Evolutionary conservation across 2,888 invertebrate genomes (phyloP), one percentile per base, ranked within the genome.

Genomic region (Alloplasta piceator): DNA sequence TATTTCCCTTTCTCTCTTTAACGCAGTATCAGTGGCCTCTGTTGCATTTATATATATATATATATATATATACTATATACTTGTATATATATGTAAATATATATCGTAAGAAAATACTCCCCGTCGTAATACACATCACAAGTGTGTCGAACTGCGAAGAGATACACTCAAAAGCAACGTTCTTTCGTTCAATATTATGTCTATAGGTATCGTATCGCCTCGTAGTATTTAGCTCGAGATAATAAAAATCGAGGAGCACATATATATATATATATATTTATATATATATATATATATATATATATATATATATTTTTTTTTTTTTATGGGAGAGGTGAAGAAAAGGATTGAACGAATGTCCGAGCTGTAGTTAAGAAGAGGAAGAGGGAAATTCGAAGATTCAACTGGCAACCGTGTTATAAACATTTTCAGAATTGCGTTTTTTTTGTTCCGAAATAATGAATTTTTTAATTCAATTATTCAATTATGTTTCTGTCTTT

Each of bases 91-190:
- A 16, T 41, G 26, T 56, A 14, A 5, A 10, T 52, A 52, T 52
- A 74, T 70, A 77, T 55, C 63, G 56, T 56, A 73, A 63, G 68
- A 73, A 78, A 81, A 77, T 58, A 74, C 73, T 77, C 71, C 55
- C 71, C 70, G 48, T 67, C 61, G 67, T 56, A 67, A 67, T 52
- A 46, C 61, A 68, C 78, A 48, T 36, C 60, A 43, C 63, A 56
- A 72, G 78, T 55, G 72, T 78, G 61, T 56, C 67, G 66, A 60
- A 67, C 48, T 9, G 64, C 56, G 7, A 14, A 39, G 68, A 72
- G 55, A 76, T 46, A 71, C 64, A 60, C 58, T 64, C 48, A 52
- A 66, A 71, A 66, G 66, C 50, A 66, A 67, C 52, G 52, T 10
- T 50, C 50, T 66, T 52, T 56, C 66, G 38, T 48, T 41, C 56